phyloP scores from a whole-genome alignment of 92 coral and sea anemone genomes.

The Paragorgia papillata region DNA sequence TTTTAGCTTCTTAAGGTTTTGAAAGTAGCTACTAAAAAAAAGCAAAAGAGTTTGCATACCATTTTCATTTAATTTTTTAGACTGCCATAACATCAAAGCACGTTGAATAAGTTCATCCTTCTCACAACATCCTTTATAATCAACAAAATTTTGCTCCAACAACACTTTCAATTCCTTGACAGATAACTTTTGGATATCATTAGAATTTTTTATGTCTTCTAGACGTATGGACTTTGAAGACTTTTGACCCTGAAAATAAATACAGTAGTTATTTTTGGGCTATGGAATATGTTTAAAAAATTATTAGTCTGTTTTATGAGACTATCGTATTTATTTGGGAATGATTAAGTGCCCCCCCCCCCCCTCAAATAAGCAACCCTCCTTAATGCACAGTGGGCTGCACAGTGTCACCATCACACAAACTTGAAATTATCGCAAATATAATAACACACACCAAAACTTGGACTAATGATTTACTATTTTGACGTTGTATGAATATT shows the following conservation, averaged over 20 bases:
- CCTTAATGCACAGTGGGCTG: too few species aligned
- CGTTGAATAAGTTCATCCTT: conserved; percentile 84
- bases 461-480: too few species aligned
- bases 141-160: conserved; percentile 81
- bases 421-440: too few species aligned
- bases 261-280: neutral
- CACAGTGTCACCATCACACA: too few species aligned
- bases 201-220: conserved; percentile 64
- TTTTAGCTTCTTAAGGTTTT: too few species aligned
- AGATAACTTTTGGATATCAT: conserved; percentile 73
- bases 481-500: too few species aligned
- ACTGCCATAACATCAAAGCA: conserved; percentile 75
- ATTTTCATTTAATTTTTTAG: conserved; percentile 36
- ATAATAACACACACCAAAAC: too few species aligned
- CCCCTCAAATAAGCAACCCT: too few species aligned
- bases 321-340: too few species aligned
- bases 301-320: too few species aligned
- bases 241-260: neutral
- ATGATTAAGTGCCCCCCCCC: too few species aligned
- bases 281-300: too few species aligned
- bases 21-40: neutral
- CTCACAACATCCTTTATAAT: conserved; percentile 94
- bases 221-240: conserved; percentile 37
- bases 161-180: conserved; percentile 81
- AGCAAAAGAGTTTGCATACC: conserved; percentile 7